phyloP scores from a whole-genome alignment of 2,888 invertebrate genomes.

The Meandrusa payeni region DNA sequence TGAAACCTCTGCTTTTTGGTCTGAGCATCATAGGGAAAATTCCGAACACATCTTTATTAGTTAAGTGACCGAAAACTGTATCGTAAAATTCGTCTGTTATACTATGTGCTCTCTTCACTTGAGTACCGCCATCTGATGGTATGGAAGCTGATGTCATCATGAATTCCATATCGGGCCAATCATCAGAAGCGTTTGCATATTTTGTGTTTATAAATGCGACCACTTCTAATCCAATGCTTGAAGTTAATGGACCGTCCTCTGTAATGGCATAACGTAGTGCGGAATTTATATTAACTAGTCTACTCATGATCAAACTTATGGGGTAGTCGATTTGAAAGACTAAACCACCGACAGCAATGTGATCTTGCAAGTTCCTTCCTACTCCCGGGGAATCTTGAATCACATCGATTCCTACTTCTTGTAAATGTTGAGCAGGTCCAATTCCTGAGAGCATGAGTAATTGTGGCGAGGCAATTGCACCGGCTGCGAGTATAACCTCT shows the following conservation, averaged over 20 bases:
- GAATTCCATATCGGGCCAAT: constrained; percentile 96
- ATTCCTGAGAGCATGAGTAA: constrained; percentile 94
- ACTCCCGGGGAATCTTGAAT: constrained; percentile 90
- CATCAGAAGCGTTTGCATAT: constrained; percentile 91
- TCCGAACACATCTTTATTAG: constrained; percentile 88
- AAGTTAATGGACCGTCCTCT: constrained; percentile 93
- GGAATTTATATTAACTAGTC: constrained; percentile 91
- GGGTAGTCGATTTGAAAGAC: constrained; percentile 90
- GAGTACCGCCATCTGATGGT: constrained; percentile 91
- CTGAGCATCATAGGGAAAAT: constrained; percentile 94
- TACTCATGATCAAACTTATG: constrained; percentile 88
- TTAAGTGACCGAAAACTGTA: constrained; percentile 86
- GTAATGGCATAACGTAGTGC: constrained; percentile 91
- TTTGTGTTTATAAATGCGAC: constrained; percentile 94
- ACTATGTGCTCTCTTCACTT: constrained; percentile 90
- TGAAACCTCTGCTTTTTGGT: constrained; percentile 91
- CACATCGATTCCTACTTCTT: constrained; percentile 86
- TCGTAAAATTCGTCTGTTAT: constrained; percentile 90
- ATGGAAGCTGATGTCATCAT: constrained; percentile 93
- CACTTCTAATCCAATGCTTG: constrained; percentile 92
- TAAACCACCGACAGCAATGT: constrained; percentile 92
- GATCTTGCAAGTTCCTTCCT: constrained; percentile 93
- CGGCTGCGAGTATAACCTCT: constrained; percentile 93
- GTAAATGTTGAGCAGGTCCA: constrained; percentile 87
- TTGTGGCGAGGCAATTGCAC: constrained; percentile 95